Conservation (phyloP, 2,113 vertebrate species). For the Arvicanthis niloticus region DNA sequence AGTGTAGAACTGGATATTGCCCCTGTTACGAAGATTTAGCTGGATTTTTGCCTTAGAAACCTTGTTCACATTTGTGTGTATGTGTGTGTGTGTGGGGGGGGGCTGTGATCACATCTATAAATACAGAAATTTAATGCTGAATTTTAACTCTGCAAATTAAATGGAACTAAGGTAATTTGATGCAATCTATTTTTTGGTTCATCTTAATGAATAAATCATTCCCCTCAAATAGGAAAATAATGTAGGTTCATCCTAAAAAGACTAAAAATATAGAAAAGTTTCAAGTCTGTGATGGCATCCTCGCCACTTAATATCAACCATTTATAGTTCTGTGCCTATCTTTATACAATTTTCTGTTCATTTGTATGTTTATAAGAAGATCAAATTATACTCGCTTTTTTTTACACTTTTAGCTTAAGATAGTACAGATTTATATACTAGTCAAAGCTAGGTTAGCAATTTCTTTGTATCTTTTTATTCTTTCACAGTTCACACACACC, state of each 20-base stretch:
- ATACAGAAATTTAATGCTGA: neutral
- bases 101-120: neutral
- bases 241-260: neutral
- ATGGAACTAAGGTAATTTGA: neutral
- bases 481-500: neutral
- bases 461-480: neutral
- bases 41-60: constrained; percentile 32
- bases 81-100: too few species aligned
- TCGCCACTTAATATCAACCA: neutral
- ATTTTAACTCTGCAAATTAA: constrained; percentile 44
- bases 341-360: neutral
- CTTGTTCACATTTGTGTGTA: neutral
- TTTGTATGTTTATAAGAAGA: neutral
- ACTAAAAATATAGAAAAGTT: neutral
- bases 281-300: neutral
- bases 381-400: neutral
- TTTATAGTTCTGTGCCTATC: neutral
- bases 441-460: neutral
- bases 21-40: neutral
- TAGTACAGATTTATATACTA: neutral
- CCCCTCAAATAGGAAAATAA: constrained; percentile 38
- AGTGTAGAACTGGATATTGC: neutral
- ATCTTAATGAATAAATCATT: constrained; percentile 47
- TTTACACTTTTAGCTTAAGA: neutral
- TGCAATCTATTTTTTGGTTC: neutral